Percentiles rank a stretch among this genome's conserved stretches.
These are phyloP conservation scores for Sesia bembeciformis DNA, from an alignment of 2,888 invertebrate species.

Conservation along the genomic window DNA sequence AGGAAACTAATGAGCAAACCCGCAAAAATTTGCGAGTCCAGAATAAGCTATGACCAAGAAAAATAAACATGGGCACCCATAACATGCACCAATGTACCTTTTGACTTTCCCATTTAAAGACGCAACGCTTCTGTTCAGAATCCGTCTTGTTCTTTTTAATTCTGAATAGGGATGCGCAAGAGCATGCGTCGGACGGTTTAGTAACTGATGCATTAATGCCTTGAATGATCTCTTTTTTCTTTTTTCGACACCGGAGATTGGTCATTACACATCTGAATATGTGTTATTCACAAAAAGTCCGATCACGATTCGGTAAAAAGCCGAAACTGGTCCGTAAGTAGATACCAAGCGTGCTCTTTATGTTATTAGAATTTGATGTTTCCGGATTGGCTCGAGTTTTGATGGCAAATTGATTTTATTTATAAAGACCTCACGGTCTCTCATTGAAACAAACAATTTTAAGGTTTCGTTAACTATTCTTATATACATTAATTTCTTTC, in stretches of 20 bases:
- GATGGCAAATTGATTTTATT: too few species aligned
- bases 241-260: slow-evolving; percentile 66
- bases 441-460: too few species aligned
- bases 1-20: too few species aligned
- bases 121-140: slow-evolving; percentile 58
- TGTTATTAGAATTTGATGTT: slow-evolving; percentile 56
- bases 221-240: slow-evolving; percentile 54
- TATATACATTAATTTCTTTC: too few species aligned
- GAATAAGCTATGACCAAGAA: too few species aligned
- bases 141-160: slow-evolving; percentile 58
- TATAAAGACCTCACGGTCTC: too few species aligned
- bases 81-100: too few species aligned
- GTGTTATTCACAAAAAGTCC: slow-evolving; percentile 61
- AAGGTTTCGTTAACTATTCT: too few species aligned
- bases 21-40: not conserved
- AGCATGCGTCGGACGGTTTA: slow-evolving; percentile 70
- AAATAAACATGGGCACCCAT: too few species aligned
- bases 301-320: slow-evolving; percentile 66
- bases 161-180: slow-evolving; percentile 69
- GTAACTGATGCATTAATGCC: slow-evolving; percentile 72
- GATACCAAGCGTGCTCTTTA: slow-evolving; percentile 66
- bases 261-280: slow-evolving; percentile 73
- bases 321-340: slow-evolving; percentile 57
- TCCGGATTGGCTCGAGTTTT: slow-evolving; percentile 50
- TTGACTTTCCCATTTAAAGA: slow-evolving; percentile 24